Evolutionary conservation across 2,888 invertebrate species (phyloP).

Genomic region (Aphodius granarius): DNA sequence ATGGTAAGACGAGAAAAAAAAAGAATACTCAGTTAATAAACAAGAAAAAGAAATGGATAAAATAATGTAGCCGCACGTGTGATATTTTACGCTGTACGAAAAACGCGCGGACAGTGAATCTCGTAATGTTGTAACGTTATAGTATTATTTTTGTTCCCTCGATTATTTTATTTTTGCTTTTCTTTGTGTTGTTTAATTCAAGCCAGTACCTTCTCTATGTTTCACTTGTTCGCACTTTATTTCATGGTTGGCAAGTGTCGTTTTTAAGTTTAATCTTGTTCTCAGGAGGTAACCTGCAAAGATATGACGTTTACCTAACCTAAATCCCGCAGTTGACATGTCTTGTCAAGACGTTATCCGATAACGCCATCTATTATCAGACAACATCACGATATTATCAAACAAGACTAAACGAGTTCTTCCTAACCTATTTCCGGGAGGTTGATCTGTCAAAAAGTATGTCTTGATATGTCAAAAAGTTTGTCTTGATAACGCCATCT

Average conservation of each 20-base stretch:
- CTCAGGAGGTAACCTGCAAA: neutral
- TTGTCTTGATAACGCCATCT: neutral
- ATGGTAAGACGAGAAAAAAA: neutral
- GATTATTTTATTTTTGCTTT: constrained; percentile 11
- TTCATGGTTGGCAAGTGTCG: constrained; percentile 23
- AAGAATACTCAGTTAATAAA: constrained; percentile 17
- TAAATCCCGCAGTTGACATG: neutral
- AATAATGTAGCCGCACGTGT: neutral
- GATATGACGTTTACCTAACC: neutral
- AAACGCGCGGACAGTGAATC: neutral
- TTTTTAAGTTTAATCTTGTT: constrained; percentile 1
- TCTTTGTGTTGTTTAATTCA: constrained; percentile 24
- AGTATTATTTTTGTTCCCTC: constrained; percentile 3
- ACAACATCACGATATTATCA: too few species aligned
- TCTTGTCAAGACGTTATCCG: neutral
- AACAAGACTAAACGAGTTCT: too few species aligned
- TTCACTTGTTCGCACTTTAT: constrained; percentile 18
- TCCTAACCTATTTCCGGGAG: neutral
- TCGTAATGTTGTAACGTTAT: neutral
- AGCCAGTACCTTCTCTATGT: constrained; percentile 32
- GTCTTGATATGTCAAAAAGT: neutral
- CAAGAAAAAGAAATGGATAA: neutral
- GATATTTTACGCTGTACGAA: neutral
- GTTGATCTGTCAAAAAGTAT: too few species aligned
- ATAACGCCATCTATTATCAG: neutral